These are phyloP conservation scores for Hymenopus coronatus DNA, from an alignment of 2,888 invertebrate genomes.

Conservation along the genomic window DNA sequence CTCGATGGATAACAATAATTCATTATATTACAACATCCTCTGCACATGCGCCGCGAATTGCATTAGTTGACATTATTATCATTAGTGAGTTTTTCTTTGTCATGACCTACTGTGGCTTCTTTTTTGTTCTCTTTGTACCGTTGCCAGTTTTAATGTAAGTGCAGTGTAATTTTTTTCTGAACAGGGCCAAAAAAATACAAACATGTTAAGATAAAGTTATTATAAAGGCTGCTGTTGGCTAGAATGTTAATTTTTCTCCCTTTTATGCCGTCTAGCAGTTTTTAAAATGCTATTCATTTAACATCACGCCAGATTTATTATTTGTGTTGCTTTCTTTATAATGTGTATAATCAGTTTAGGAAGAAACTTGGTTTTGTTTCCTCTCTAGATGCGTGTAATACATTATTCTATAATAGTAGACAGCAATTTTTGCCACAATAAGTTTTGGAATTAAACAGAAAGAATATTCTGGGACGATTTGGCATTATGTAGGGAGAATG, in stretches of 20 bases:
- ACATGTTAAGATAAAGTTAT: not conserved
- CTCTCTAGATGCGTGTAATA: too few relatives aligned
- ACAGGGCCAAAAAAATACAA: not conserved
- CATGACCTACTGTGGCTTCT: not conserved
- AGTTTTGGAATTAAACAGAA: too few relatives aligned
- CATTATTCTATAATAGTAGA: too few relatives aligned
- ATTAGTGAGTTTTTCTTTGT: not conserved
- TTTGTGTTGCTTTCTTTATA: not conserved
- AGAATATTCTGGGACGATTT: too few relatives aligned
- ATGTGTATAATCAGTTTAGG: not conserved
- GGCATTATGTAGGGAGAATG: too few relatives aligned
- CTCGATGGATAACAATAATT: not conserved
- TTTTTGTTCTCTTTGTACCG: not conserved
- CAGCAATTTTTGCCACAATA: too few relatives aligned
- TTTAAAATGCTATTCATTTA: not conserved
- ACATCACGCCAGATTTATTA: not conserved
- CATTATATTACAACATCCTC: not conserved
- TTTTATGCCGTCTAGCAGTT: not conserved
- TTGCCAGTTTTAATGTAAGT: not conserved
- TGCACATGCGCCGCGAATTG: not conserved
- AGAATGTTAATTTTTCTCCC: not conserved
- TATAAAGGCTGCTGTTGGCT: not conserved
- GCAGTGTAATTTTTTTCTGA: not conserved
- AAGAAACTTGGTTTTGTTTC: too few relatives aligned
- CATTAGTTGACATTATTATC: not conserved